Conservation (phyloP, 2,888 invertebrate genomes). For the Agrypnus murinus region DNA sequence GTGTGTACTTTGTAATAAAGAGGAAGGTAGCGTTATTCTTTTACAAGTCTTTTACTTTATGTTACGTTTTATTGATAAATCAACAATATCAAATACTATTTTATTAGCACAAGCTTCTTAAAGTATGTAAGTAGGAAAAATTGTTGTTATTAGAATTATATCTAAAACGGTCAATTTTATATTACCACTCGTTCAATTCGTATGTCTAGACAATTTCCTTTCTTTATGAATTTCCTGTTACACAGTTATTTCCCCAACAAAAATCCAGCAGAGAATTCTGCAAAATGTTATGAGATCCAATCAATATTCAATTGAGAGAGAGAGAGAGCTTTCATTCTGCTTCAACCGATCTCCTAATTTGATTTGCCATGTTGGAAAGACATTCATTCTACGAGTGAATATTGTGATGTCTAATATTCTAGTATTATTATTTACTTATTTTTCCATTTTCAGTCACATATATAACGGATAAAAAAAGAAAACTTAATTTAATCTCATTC, state of each 20-base stretch:
- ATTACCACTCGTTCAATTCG: not conserved
- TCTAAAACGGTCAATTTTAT: not conserved
- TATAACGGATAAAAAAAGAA: too few relatives aligned
- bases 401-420: not conserved
- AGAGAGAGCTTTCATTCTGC: constrained; percentile 21
- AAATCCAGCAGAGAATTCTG: constrained; percentile 25
- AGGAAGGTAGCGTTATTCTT: constrained; percentile 2
- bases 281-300: constrained; percentile 25
- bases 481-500: too few relatives aligned
- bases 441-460: too few relatives aligned
- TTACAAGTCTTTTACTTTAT: not conserved
- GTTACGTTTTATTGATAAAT: too few relatives aligned
- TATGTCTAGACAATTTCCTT: constrained; percentile 21
- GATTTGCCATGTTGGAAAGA: constrained; percentile 22
- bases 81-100: not conserved
- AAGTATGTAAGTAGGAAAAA: too few relatives aligned
- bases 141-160: not conserved
- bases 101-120: not conserved
- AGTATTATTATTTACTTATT: too few relatives aligned
- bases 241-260: constrained; percentile 16
- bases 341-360: constrained; percentile 29
- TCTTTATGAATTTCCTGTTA: constrained; percentile 9
- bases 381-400: constrained; percentile 13
- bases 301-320: constrained; percentile 27
- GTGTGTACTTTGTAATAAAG: constrained; percentile 14